Base-by-base conservation (phyloP, 2,797 vertebrate genomes). In the Percopsis omiscomaycus region DNA sequence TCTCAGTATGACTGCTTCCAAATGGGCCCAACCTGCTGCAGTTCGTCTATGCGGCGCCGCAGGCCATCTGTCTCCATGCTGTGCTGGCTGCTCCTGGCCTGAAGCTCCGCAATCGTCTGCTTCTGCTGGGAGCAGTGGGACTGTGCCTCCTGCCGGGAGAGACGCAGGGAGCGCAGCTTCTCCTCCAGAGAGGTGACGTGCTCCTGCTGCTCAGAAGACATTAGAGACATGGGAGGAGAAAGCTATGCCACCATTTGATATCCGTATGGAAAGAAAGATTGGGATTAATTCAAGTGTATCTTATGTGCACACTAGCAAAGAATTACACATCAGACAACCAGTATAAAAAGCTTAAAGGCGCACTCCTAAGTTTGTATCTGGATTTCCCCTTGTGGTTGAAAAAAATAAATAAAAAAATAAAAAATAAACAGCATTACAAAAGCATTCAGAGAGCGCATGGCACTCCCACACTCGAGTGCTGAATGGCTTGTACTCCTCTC, bases 81-180 rank as follows among this genome's bases (percentile, higher is more conserved):
- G 61, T 94, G 84, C 73, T 97, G 95, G 65, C 73, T 81, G 52
- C 88, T 93, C 75, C 89, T 93, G 3, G 89, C 89, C 59, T 96
- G 95, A 46, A 94, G 90, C 53, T 98, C 95, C 0, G 88, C 86
- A 68, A 94, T 81, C 11, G 66, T 81, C 71, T 96, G 94, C 47
- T 94, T 95, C 86, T 98, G 96, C 86, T 95, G 95, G 52, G 94
- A 79, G 79, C 91, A 93, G 78, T 92, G 89, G 14, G 83, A 84
- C 87, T 96, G 95, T n/a, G 91, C 88, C 84, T 98, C 95, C 14
- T 98, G 95, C n/a, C 95, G 84, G 0, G 94, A 93, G 74, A 93
- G 93, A 0, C 91, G 90, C 61, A 92, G 56, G 1, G 88, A 85
- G 55, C 92, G 90, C 42, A 98, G 87, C 90, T 95, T 98, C 87